Base-by-base conservation (phyloP, 2,888 invertebrate genomes). In the Microctonus aethiopoides region DNA sequence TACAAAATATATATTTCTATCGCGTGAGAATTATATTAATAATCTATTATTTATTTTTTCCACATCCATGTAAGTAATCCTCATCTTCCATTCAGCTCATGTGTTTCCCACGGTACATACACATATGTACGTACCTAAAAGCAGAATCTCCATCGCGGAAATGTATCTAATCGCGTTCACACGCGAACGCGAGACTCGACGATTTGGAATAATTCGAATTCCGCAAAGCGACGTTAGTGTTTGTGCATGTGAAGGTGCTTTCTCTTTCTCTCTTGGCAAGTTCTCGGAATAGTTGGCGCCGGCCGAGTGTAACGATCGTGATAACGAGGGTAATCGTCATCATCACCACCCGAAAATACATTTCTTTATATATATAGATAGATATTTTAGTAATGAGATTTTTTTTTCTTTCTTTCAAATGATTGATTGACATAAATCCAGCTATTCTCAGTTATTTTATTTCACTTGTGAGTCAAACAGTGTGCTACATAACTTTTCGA, bases 151-250 rank as follows among this genome's bases (percentile, higher is more conserved):
- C 57, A 71, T 68, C 51, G 20, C 41, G 34, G 34, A 52, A 54
- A 67, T 46, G 16, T 67, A 67, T 69, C 64, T 71, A 74, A 69
- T 74, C 62, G 51, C 65, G 62, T 72, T 62, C 68, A 36, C 61
- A 71, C 56, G 63, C 62, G 64, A 73, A 61, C 39, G 60, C 36
- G 57, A 59, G 41, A 60, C 26, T 34, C 52, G 61, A 64, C 68
- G 52, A 70, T 68, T 70, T 34, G 41, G 63, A 72, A 74, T 69
- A 65, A 68, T 72, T 71, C 54, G 66, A 62, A 74, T 74, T 71
- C 67, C 69, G 34, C 51, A 51, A 62, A 59, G 65, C 29, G 46
- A 46, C 16, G 22, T 36, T 24, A 63, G n/a, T n/a, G n/a, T n/a
- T n/a, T n/a, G n/a, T n/a, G n/a, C 36, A 62, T 54, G 46, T 60